Evolutionary conservation across 2,888 invertebrate genomes (phyloP).

Genomic region (Caenorhabditis angaria): DNA sequence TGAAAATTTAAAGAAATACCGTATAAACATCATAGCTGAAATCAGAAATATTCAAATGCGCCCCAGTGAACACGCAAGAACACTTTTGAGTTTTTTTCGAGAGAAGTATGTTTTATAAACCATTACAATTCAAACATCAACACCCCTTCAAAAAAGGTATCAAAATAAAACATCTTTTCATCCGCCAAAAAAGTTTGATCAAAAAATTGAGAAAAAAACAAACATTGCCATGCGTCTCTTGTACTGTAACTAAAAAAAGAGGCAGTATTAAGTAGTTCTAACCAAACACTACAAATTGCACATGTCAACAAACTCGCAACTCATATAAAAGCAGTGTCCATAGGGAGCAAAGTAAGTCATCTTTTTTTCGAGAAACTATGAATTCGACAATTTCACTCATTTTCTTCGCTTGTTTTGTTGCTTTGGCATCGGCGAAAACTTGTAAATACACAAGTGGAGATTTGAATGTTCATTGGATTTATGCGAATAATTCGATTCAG

Average conservation of each 20-base stretch:
- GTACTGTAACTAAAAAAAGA: conserved; percentile 28
- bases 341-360: background rate
- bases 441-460: conserved; percentile 28
- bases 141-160: too few relatives aligned
- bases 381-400: conserved; percentile 3
- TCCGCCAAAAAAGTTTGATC: too few relatives aligned
- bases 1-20: too few relatives aligned
- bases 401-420: conserved; percentile 13
- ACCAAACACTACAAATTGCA: conserved; percentile 11
- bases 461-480: conserved; percentile 30
- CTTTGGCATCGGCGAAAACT: conserved; percentile 18
- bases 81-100: too few relatives aligned
- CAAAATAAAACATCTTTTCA: too few relatives aligned
- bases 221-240: too few relatives aligned
- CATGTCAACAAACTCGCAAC: conserved; percentile 10
- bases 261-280: conserved; percentile 6
- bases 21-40: too few relatives aligned
- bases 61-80: too few relatives aligned
- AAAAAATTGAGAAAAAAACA: too few relatives aligned
- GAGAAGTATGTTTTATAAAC: too few relatives aligned
- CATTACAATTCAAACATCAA: too few relatives aligned
- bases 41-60: too few relatives aligned
- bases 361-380: background rate
- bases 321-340: conserved; percentile 12
- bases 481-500: conserved; percentile 32